These are phyloP conservation scores for Mesodorylaimus sp. DNA, from an alignment of 2,888 invertebrate species.

Conservation along the genomic window DNA sequence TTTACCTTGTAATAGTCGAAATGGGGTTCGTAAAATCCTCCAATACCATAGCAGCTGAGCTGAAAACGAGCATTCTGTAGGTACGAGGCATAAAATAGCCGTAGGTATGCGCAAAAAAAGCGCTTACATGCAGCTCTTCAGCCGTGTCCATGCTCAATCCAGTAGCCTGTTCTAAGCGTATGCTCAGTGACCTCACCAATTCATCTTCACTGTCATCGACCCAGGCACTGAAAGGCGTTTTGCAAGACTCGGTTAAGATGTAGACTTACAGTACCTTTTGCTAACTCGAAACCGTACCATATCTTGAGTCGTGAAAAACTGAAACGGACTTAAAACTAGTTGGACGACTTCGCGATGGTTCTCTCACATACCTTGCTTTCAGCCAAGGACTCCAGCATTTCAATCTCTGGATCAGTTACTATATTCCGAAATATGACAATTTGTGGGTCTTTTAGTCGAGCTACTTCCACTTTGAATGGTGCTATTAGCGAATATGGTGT, in stretches of 20 bases:
- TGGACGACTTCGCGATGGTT: no score
- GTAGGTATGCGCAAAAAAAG: slow-evolving; percentile 3
- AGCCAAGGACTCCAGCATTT: slow-evolving; percentile 60
- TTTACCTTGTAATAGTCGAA: slow-evolving; percentile 46
- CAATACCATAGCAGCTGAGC: slow-evolving; percentile 90
- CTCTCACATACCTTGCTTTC: slow-evolving; percentile 54
- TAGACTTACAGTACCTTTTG: no score
- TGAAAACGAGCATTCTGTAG: no score
- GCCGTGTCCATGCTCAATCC: slow-evolving; percentile 29
- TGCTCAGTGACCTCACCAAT: slow-evolving; percentile 44
- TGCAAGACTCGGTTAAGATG: no score
- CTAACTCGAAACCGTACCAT: slow-evolving; percentile 25
- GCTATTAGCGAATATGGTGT: slow-evolving; percentile 25
- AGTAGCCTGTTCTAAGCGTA: slow-evolving; percentile 26
- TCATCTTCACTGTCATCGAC: slow-evolving; percentile 61
- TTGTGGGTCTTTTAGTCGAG: slow-evolving; percentile 22
- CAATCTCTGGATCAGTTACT: slow-evolving; percentile 69
- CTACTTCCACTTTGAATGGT: slow-evolving; percentile 28
- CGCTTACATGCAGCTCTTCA: slow-evolving; percentile 31
- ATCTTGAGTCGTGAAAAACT: no score
- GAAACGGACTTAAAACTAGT: no score
- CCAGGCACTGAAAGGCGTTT: slow-evolving; percentile 63
- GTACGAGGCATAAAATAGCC: no score
- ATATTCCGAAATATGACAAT: slow-evolving; percentile 71
- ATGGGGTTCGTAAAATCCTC: slow-evolving; percentile 94